Evolutionary conservation across 2,888 invertebrate species (phyloP).

Genomic region (Neoascia interrupta): DNA sequence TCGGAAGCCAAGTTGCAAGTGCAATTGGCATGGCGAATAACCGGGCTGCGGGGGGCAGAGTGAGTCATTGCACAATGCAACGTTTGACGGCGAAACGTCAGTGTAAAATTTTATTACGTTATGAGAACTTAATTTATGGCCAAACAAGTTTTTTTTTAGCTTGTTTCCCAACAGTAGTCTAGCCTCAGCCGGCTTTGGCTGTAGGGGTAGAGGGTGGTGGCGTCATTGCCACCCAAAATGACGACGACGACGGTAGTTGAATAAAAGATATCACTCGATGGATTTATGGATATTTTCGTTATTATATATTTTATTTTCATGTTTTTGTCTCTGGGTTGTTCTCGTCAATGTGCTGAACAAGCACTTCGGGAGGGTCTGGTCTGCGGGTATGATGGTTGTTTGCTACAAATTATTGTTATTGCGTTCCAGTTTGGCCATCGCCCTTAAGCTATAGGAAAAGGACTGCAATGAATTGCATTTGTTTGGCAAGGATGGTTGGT

Average conservation of each 20-base stretch:
- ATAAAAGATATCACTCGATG: slow-evolving; percentile 66
- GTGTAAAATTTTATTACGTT: slow-evolving; percentile 78
- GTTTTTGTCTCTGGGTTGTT: slow-evolving; percentile 60
- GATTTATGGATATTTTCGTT: slow-evolving; percentile 69
- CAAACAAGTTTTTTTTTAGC: slow-evolving; percentile 69
- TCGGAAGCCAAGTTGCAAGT: slow-evolving; percentile 66
- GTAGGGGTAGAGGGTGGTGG: slow-evolving; percentile 1
- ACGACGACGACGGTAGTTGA: slow-evolving; percentile 65
- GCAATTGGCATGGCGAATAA: slow-evolving; percentile 46
- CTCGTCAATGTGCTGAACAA: slow-evolving; percentile 33
- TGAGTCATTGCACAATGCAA: slow-evolving; percentile 64
- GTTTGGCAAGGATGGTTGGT: not conserved
- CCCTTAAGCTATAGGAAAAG: slow-evolving; percentile 40
- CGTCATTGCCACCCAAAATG: slow-evolving; percentile 48
- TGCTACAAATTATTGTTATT: slow-evolving; percentile 66
- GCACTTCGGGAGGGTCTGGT: not conserved
- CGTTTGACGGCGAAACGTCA: slow-evolving; percentile 78
- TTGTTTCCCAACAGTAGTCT: slow-evolving; percentile 37
- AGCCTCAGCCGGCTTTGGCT: slow-evolving; percentile 29
- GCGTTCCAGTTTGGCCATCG: slow-evolving; percentile 66
- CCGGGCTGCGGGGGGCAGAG: not conserved
- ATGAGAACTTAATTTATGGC: slow-evolving; percentile 79
- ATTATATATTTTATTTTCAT: slow-evolving; percentile 68
- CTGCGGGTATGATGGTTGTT: slow-evolving; percentile 20
- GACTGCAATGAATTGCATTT: slow-evolving; percentile 54